Evolutionary conservation across 2,797 vertebrate genomes (phyloP).

Genomic region (Sus cebifrons): DNA sequence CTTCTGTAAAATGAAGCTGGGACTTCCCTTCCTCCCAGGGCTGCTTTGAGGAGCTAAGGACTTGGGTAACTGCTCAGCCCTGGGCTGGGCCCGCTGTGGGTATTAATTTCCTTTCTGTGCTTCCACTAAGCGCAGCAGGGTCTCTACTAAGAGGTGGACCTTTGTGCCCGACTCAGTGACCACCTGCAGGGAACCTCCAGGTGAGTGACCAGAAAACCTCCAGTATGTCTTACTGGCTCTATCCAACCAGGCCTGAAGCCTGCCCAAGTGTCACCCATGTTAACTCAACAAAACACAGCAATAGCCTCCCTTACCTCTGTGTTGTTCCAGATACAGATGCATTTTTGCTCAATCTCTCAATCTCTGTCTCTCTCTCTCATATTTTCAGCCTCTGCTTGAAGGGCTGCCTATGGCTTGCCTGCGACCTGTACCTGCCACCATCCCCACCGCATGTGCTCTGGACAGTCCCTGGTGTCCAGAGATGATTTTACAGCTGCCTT

Average conservation of each 20-base stretch:
- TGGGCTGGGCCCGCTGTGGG: not conserved
- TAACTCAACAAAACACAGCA: not conserved
- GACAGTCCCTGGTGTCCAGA: not conserved
- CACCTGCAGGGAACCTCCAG: not conserved
- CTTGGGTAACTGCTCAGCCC: not conserved
- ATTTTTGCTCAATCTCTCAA: accelerated
- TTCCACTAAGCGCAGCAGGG: not conserved
- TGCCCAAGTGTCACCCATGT: not conserved
- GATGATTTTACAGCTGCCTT: not conserved
- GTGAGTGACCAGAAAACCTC: not conserved
- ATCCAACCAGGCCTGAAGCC: not conserved
- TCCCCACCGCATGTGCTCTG: not conserved
- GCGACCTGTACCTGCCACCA: not conserved
- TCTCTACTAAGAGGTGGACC: not conserved
- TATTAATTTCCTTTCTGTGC: not conserved
- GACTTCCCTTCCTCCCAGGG: not conserved
- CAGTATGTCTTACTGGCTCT: not conserved
- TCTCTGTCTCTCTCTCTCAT: not conserved
- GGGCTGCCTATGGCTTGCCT: not conserved
- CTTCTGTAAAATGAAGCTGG: not conserved
- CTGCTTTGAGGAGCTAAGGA: not conserved
- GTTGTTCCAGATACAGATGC: not conserved
- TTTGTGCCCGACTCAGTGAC: not conserved
- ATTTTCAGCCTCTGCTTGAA: not conserved
- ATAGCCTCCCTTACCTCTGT: accelerated